Evolutionary conservation across 2,797 vertebrate genomes (phyloP).

Genomic region (Limosa lapponica): DNA sequence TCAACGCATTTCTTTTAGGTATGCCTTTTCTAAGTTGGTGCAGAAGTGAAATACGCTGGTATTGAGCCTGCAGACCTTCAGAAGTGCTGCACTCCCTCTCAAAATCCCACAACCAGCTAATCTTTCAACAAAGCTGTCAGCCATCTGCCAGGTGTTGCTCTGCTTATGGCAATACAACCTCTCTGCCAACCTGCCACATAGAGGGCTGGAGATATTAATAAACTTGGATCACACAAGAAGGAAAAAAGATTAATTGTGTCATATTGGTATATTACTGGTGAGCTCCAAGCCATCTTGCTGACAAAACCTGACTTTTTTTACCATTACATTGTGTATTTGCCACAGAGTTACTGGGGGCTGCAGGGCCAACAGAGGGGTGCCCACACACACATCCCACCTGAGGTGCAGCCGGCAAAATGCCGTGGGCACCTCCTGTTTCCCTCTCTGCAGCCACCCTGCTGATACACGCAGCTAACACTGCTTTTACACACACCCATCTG

Average conservation of each 20-base stretch:
- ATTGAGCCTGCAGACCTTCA: background rate
- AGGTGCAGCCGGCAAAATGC: background rate
- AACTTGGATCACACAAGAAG: background rate
- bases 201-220: background rate
- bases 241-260: background rate
- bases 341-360: background rate
- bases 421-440: background rate
- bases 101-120: background rate
- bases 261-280: background rate
- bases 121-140: constrained; percentile 11
- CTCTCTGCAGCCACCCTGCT: background rate
- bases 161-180: background rate
- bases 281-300: background rate
- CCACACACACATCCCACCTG: background rate
- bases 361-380: background rate
- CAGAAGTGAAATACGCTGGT: background rate
- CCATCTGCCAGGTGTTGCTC: constrained; percentile 47
- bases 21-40: fast-evolving
- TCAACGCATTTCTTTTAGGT: background rate
- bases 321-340: background rate
- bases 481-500: background rate
- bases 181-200: background rate
- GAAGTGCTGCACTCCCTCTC: background rate
- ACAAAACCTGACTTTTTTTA: background rate
- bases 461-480: background rate